Base-by-base conservation (phyloP, 2,797 vertebrate species). In the Uromys caudimaculatus region DNA sequence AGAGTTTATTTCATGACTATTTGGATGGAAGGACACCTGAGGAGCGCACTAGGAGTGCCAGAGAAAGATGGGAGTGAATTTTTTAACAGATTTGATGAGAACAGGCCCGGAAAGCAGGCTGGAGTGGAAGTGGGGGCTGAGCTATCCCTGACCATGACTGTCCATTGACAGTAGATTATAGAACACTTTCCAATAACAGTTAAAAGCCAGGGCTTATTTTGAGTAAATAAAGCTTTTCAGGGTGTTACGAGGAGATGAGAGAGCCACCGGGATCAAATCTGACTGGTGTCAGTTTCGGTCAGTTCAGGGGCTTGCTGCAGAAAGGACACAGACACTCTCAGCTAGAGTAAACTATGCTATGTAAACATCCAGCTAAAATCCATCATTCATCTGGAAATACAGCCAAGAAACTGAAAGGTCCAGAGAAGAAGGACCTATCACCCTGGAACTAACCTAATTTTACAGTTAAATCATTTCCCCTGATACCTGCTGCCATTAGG, bases 161-260 rank as follows among this genome's bases (percentile, higher is more conserved):
- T 58, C 92, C 78, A 81, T 0, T n/a, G 23, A 89, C 73, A 75
- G 54, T 44, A 24, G 88, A 67, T 12, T n/a, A 38, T 69, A n/a
- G 47, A 41, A 44, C 0, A 3, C 56, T 38, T 41, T 94, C 44
- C 19, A 14, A 52, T 69, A 64, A 35, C 21, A 1, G 41, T 38
- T 54, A 77, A 96, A 95, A 96, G 62, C 62, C 82, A 76, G 64
- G 38, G 82, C 75, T 97, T 82, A 81, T 94, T 71, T 82, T 92
- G 92, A 94, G 90, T 83, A 89, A 94, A 95, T 93, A 95, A 96
- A 75, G 73, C 35, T 94, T 90, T 86, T 92, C 71, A 89, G 92
- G 69, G 75, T 91, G 69, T 41, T 67, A 41, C 6, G 11, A 91
- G 44, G 38, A 90, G 41, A 89, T n/a, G 56, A 92, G 94, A 89